phyloP scores from a whole-genome alignment of 1,140 invertebrate species.

The Lepeophtheirus salmonis region DNA sequence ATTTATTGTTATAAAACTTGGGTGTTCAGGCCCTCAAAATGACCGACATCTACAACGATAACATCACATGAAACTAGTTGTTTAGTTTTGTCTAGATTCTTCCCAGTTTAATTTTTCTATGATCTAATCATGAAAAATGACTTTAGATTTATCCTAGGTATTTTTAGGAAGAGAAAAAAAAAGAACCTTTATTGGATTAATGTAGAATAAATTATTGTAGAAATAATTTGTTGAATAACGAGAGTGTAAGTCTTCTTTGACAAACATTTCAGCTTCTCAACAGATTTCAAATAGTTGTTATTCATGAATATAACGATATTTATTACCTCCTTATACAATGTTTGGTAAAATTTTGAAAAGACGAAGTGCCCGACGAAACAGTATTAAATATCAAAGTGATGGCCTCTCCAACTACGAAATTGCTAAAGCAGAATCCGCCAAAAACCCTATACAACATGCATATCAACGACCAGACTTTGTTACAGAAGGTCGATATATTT shows the following conservation, averaged over 20 bases:
- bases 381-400: background rate
- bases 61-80: no score
- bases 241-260: background rate
- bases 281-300: no score
- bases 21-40: no score
- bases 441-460: background rate
- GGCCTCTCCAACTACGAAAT: background rate
- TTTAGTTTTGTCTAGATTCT: no score
- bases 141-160: no score
- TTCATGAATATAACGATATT: no score
- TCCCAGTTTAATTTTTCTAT: no score
- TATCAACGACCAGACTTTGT: background rate
- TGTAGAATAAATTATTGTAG: background rate
- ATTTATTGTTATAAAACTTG: no score
- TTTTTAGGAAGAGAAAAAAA: no score
- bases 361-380: background rate
- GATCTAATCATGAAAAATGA: no score
- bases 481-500: background rate
- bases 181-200: background rate
- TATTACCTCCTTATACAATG: background rate
- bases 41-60: no score
- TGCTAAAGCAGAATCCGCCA: background rate
- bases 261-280: no score
- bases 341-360: background rate
- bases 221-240: background rate